Percentiles rank a stretch among this genome's conserved stretches.
Evolutionary conservation across 2,797 vertebrate genomes (phyloP).

Genomic region (Catamblyrhynchus diadema): DNA sequence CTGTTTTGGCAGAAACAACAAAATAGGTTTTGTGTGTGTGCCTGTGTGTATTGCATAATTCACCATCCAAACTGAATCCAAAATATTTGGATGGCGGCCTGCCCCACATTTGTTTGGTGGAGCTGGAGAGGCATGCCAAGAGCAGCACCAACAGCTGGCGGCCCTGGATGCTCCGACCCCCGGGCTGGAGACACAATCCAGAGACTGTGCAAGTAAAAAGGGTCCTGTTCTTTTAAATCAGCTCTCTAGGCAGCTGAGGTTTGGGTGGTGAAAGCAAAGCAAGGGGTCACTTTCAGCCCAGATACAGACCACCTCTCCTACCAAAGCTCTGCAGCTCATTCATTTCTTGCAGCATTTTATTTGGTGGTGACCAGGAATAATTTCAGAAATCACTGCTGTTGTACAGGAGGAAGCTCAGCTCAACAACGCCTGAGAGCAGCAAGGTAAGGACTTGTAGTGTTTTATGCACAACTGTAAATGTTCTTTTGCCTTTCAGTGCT

Average conservation of each 20-base stretch:
- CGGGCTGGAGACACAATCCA: background rate
- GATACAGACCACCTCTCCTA: background rate
- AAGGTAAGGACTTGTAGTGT: background rate
- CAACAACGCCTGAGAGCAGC: background rate
- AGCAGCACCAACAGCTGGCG: background rate
- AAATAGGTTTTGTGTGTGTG: background rate
- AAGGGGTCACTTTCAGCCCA: background rate
- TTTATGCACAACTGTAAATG: background rate
- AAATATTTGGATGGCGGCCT: background rate
- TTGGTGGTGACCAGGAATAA: background rate
- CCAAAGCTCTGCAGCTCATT: background rate
- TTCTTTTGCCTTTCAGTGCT: background rate
- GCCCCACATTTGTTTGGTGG: background rate
- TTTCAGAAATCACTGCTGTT: background rate
- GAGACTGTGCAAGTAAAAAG: background rate
- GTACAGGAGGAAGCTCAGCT: background rate
- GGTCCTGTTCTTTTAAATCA: background rate
- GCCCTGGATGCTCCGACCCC: background rate
- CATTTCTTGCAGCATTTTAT: background rate
- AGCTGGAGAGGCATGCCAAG: background rate
- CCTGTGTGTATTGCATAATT: background rate
- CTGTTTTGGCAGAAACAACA: background rate
- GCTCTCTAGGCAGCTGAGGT: background rate
- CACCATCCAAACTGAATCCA: background rate
- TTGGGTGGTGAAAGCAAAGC: background rate